Evolutionary conservation across 2,113 vertebrate genomes (phyloP).

Genomic region (Salvelinus sp.): DNA sequence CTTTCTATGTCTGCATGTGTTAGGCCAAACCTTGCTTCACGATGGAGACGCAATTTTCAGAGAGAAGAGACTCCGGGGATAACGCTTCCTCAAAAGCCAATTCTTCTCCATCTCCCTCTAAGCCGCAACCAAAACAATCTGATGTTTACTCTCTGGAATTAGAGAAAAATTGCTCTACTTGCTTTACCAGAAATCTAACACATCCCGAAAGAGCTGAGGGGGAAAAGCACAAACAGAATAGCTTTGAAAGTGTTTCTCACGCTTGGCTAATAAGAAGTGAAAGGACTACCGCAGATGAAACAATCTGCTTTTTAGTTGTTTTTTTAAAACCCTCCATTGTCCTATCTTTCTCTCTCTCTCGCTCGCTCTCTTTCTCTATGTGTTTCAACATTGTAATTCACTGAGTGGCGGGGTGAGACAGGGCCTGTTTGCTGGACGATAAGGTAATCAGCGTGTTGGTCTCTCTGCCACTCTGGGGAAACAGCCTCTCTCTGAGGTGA

Average conservation of each 20-base stretch:
- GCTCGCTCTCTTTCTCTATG: no score
- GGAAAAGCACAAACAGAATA: background rate
- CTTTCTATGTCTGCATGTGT: background rate
- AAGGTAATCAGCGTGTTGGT: constrained; percentile 6
- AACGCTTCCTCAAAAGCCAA: constrained; percentile 18
- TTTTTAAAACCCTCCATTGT: no score
- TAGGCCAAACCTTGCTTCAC: background rate
- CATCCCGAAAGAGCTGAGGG: background rate
- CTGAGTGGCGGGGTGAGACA: constrained; percentile 9
- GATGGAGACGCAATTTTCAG: constrained; percentile 15
- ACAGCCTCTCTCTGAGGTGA: background rate
- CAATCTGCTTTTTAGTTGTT: background rate
- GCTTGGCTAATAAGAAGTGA: background rate
- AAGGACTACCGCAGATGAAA: background rate
- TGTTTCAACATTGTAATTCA: constrained; percentile 15
- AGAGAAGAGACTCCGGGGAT: constrained; percentile 1
- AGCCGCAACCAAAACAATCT: constrained; percentile 22
- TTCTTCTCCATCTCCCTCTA: constrained; percentile 14
- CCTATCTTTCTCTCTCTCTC: no score
- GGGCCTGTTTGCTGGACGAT: constrained; percentile 24
- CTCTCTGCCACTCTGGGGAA: background rate
- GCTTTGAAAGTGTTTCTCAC: background rate
- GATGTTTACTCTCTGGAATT: constrained; percentile 35
- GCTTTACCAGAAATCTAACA: background rate
- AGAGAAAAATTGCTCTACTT: background rate